Conservation (phyloP, 1,140 invertebrate genomes). For the Metopolophium dirhodum region DNA sequence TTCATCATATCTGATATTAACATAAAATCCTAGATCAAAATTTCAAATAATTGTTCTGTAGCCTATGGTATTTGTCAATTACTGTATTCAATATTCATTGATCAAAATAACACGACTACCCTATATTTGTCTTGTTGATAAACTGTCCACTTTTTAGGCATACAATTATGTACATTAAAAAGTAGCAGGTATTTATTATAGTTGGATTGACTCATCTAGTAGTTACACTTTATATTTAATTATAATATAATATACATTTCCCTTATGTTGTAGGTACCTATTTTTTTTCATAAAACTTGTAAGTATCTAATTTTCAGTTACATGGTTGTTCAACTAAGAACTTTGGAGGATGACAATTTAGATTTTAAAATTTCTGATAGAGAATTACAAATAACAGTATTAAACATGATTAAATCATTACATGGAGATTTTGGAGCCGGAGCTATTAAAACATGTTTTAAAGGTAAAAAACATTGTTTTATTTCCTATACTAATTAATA, state of each 20-base stretch:
- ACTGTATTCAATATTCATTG: too few species aligned
- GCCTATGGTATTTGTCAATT: too few species aligned
- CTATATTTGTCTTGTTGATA: too few species aligned
- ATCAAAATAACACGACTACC: too few species aligned
- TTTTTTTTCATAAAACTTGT: not conserved
- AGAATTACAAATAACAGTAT: slow-evolving; percentile 68
- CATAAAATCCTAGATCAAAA: too few species aligned
- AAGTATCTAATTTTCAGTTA: slow-evolving; percentile 14
- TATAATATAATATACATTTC: not conserved
- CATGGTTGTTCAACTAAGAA: slow-evolving; percentile 32
- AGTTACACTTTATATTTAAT: not conserved
- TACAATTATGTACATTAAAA: not conserved
- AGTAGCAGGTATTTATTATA: not conserved
- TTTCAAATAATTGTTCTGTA: too few species aligned
- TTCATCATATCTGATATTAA: too few species aligned
- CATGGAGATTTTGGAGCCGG: slow-evolving; percentile 77
- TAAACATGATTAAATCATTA: slow-evolving; percentile 71
- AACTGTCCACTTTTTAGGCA: not conserved
- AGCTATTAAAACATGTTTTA: slow-evolving; percentile 72
- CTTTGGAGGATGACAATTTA: not conserved
- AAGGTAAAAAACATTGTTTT: slow-evolving; percentile 61
- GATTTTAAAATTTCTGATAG: slow-evolving; percentile 26
- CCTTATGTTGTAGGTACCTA: not conserved
- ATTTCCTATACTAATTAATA: not conserved
- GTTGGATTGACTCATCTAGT: not conserved